These are phyloP conservation scores for Drosophila sturtevanti DNA, from an alignment of 1,140 invertebrate genomes.

Conservation along the genomic window DNA sequence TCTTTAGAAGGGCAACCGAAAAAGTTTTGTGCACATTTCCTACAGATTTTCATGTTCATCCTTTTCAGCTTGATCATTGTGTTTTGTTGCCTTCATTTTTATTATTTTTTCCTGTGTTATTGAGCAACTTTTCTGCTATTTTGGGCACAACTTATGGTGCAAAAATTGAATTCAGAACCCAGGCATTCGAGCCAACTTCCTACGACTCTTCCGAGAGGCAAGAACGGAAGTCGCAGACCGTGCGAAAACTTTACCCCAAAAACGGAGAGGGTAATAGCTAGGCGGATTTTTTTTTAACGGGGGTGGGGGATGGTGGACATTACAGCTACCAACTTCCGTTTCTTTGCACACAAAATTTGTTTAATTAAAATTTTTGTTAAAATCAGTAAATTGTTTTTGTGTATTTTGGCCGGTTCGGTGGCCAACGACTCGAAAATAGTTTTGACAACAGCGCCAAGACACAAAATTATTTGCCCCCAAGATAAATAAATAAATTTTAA, in stretches of 20 bases:
- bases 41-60: constrained; percentile 59
- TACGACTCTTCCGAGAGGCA: constrained; percentile 37
- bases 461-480: constrained; percentile 23
- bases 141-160: constrained; percentile 76
- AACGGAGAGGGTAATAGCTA: not conserved
- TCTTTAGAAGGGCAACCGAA: constrained; percentile 9
- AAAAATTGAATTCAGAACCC: constrained; percentile 69
- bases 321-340: constrained; percentile 67
- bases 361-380: constrained; percentile 81
- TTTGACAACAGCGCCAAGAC: constrained; percentile 34
- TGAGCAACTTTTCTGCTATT: constrained; percentile 77
- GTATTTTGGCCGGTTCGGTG: constrained; percentile 59
- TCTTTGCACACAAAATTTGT: constrained; percentile 69
- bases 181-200: constrained; percentile 69
- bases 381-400: constrained; percentile 79
- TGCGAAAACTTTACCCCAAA: constrained; percentile 53
- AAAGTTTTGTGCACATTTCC: constrained; percentile 35
- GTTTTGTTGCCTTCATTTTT: constrained; percentile 61
- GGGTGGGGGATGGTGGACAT: constrained; percentile 20
- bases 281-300: no score
- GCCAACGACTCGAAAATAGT: constrained; percentile 37
- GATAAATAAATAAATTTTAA: not conserved
- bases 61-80: constrained; percentile 10
- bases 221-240: constrained; percentile 71
- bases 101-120: constrained; percentile 59